Base-by-base conservation (phyloP, 1,140 invertebrate genomes). In the Brachionus rubens region DNA sequence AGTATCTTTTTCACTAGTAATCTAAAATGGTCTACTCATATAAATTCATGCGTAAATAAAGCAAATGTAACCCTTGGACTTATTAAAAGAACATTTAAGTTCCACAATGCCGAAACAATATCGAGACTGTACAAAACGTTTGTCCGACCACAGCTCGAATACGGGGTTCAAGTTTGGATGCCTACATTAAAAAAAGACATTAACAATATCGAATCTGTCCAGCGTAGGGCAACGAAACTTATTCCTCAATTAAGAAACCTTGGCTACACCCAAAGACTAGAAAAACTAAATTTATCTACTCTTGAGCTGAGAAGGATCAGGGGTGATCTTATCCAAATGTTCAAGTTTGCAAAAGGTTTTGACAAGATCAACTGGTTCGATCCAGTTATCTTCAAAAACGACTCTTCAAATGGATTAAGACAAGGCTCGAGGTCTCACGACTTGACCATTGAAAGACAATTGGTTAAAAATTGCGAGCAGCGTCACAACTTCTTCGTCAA, bases 161-260 rank as follows among this genome's bases (percentile, higher is more conserved):
- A 77, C 36, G 47, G 26, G 28, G 48, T 47, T 24, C 30, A 16
- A 24, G 75, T 77, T 24, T 77, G 56, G 78, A 33, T 10, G 28
- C 78, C 68, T 19, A 28, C 30, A 4, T 50, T 41, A 9, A 68
- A 52, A 24, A 75, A 56, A 14, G 59, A 75, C 28, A 70, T 72
- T n/a, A 59, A 75, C 6, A 41, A 14, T 10, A 76, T 79, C 19
- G 77, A 79, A 68, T 70, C 76, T 41, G 68, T 78, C 2, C 78
- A 79, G 54, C 30, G 76, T 26, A 46, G 76, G 21, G 65, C 77
- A 19, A 78, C 65, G 0, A 77, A 76, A 77, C 24, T 78, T 24
- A 26, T 68, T 4, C 41, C 46, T 24, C 0, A 33, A 36, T 3
- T 79, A 52, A 47, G 16, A 40, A 28, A 77, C 14, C 19, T 72